phyloP scores from a whole-genome alignment of 2,888 invertebrate genomes.

The Dascillus cervinus region DNA sequence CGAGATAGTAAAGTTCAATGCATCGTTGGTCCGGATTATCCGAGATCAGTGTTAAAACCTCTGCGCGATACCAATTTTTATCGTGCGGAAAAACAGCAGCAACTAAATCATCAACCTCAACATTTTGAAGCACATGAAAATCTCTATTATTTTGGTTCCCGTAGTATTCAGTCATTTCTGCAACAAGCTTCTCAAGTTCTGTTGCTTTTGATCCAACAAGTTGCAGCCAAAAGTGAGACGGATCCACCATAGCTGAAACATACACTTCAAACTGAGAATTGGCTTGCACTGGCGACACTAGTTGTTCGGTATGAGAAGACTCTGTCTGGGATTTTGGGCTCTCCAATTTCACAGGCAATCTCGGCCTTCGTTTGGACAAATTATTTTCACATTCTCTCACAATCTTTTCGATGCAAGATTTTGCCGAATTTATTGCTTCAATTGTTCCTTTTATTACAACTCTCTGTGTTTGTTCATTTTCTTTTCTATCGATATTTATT shows the following conservation, averaged over 20 bases:
- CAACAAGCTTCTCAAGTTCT: constrained; percentile 70
- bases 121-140: constrained; percentile 47
- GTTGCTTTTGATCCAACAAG: constrained; percentile 63
- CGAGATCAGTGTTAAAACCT: constrained; percentile 59
- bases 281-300: constrained; percentile 33
- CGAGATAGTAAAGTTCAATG: constrained; percentile 72
- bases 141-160: constrained; percentile 54
- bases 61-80: constrained; percentile 63
- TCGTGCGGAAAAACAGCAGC: constrained; percentile 79
- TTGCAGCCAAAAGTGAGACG: constrained; percentile 80
- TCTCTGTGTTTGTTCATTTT: constrained; percentile 22
- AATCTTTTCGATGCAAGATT: constrained; percentile 61
- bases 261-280: constrained; percentile 68
- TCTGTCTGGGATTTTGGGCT: constrained; percentile 18
- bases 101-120: constrained; percentile 70
- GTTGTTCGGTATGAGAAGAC: constrained; percentile 31
- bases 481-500: constrained; percentile 47
- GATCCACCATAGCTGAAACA: constrained; percentile 77
- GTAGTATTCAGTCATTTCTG: constrained; percentile 79
- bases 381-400: constrained; percentile 51
- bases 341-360: constrained; percentile 33
- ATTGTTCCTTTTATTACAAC: constrained; percentile 52
- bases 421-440: constrained; percentile 67
- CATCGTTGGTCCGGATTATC: constrained; percentile 53
- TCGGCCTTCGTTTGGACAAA: constrained; percentile 46